phyloP scores from a whole-genome alignment of 2,113 vertebrate genomes.

The Odocoileus virginianus region DNA sequence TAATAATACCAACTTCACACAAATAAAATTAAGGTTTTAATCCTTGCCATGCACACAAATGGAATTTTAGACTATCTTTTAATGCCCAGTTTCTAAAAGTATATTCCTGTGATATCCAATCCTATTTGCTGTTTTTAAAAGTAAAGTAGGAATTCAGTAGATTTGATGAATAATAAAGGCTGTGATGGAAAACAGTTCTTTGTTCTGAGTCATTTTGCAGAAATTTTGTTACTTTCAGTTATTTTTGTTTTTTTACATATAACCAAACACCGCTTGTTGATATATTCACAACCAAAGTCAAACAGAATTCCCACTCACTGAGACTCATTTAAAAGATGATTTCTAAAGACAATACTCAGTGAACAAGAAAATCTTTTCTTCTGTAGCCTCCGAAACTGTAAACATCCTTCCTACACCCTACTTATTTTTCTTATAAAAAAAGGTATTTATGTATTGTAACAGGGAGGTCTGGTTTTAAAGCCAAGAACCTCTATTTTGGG shows the following conservation, averaged over 20 bases:
- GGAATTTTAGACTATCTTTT: not conserved
- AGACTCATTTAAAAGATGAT: not conserved
- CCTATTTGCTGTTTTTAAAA: not conserved
- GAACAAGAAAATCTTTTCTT: not conserved
- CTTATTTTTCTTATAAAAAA: not conserved
- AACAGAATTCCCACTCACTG: not conserved
- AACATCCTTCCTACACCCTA: not conserved
- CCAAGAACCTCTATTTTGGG: not conserved
- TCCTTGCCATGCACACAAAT: not conserved
- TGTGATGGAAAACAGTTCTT: not conserved
- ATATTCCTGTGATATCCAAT: not conserved
- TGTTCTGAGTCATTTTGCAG: not conserved
- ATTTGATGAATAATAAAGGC: not conserved
- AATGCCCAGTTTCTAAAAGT: not conserved
- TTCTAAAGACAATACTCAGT: not conserved
- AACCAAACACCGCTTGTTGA: not conserved
- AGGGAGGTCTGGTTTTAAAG: not conserved
- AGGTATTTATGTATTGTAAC: not conserved
- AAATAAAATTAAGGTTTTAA: not conserved
- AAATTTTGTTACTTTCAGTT: not conserved
- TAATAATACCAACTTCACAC: not conserved
- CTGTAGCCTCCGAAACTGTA: not conserved
- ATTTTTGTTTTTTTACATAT: not conserved
- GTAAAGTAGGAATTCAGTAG: not conserved
- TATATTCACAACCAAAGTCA: not conserved